A percentile compares a stretch with the other conserved stretches of the same genome.
Evolutionary conservation across 2,888 invertebrate species (phyloP).

Genomic region (Heliconius ismenius): DNA sequence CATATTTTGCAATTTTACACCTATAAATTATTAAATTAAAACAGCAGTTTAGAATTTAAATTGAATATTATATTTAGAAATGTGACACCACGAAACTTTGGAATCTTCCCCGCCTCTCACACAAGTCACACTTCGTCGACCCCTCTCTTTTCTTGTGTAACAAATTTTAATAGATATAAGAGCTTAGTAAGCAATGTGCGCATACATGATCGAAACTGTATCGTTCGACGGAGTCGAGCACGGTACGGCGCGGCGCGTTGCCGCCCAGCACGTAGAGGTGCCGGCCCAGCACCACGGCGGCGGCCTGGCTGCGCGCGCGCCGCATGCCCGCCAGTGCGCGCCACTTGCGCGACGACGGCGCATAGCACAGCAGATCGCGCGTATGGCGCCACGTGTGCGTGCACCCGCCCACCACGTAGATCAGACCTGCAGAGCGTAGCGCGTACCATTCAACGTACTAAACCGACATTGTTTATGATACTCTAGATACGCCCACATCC

Average conservation of each 20-base stretch:
- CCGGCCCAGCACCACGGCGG: conserved; percentile 91
- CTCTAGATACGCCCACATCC: too few relatives aligned
- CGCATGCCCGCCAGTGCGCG: conserved; percentile 88
- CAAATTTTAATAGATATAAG: too few relatives aligned
- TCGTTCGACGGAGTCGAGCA: conserved; percentile 90
- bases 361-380: conserved; percentile 89
- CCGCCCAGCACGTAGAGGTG: conserved; percentile 94
- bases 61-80: too few relatives aligned
- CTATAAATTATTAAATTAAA: too few relatives aligned
- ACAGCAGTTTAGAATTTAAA: too few relatives aligned
- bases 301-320: conserved; percentile 92
- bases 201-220: conserved; percentile 89
- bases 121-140: too few relatives aligned
- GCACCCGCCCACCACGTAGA: conserved; percentile 96
- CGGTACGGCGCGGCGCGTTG: conserved; percentile 89
- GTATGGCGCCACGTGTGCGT: conserved; percentile 90
- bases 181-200: background rate
- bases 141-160: too few relatives aligned
- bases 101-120: too few relatives aligned
- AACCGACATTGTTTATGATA: too few relatives aligned
- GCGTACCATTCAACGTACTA: too few relatives aligned
- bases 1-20: too few relatives aligned
- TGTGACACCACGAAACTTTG: too few relatives aligned
- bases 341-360: conserved; percentile 92
- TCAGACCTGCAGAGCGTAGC: conserved; percentile 81